Conservation (phyloP, 2,797 vertebrate genomes). For the Streptopelia turtur region DNA sequence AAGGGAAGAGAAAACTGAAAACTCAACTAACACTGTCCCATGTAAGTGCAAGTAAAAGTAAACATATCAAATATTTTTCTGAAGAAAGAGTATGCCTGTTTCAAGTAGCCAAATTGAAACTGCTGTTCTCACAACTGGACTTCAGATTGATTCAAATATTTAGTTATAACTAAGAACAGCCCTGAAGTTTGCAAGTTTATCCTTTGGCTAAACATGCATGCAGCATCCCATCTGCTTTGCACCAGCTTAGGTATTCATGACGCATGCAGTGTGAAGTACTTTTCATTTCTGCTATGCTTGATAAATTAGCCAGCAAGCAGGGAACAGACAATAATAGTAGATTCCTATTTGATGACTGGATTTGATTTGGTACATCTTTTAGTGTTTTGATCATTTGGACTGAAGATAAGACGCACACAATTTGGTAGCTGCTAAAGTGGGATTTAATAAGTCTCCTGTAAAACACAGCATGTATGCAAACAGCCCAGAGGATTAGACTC, state of each 20-base stretch:
- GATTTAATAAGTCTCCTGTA: slow-evolving; percentile 74
- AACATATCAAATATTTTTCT: neutral
- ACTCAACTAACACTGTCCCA: neutral
- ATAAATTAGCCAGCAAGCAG: slow-evolving; percentile 52
- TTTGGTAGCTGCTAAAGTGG: slow-evolving; percentile 64
- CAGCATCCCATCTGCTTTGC: neutral
- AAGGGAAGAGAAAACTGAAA: neutral
- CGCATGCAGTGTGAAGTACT: neutral
- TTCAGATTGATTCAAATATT: neutral
- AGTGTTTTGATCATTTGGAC: slow-evolving; percentile 54
- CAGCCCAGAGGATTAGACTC: slow-evolving; percentile 86
- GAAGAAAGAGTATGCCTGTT: neutral
- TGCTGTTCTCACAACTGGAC: neutral
- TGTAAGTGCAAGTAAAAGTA: neutral
- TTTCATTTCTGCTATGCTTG: slow-evolving; percentile 26
- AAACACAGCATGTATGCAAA: slow-evolving; percentile 87
- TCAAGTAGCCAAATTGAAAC: neutral
- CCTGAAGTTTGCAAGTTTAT: neutral
- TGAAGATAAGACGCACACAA: slow-evolving; percentile 37
- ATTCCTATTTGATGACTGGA: neutral
- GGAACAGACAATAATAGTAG: neutral
- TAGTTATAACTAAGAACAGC: neutral
- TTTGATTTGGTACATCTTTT: slow-evolving; percentile 38
- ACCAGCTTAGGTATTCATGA: neutral
- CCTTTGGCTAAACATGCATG: neutral